Percentiles rank a stretch among this genome's conserved stretches.
Evolutionary conservation across 1,140 invertebrate species (phyloP).

Genomic region (Drosophila serrata): DNA sequence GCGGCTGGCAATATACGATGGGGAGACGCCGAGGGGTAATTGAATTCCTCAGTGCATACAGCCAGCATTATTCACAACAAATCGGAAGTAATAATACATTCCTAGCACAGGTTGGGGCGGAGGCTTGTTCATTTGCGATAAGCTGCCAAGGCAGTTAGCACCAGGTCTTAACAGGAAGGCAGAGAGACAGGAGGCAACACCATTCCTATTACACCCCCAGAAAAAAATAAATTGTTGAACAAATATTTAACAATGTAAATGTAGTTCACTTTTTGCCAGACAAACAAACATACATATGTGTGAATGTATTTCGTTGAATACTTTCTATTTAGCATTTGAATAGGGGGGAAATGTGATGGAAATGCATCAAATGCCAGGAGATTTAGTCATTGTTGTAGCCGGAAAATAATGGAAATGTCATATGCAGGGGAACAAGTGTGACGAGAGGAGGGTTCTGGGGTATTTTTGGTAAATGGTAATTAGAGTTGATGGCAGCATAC

Average conservation of each 20-base stretch:
- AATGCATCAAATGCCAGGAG: constrained; percentile 58
- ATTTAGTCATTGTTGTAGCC: constrained; percentile 15
- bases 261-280: background rate
- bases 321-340: constrained; percentile 47
- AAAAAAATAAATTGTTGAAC: constrained; percentile 49
- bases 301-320: constrained; percentile 4
- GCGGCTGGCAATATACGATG: constrained; percentile 59
- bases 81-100: constrained; percentile 79
- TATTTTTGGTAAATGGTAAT: constrained; percentile 17
- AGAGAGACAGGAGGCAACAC: background rate
- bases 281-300: constrained; percentile 17
- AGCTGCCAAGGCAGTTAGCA: constrained; percentile 46
- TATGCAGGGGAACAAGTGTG: constrained; percentile 24
- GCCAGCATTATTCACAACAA: constrained; percentile 76
- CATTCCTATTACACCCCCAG: constrained; percentile 15
- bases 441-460: background rate
- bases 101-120: constrained; percentile 18
- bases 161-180: constrained; percentile 8
- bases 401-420: constrained; percentile 66
- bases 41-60: constrained; percentile 74
- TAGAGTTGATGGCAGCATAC: background rate
- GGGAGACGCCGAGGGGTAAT: constrained; percentile 50
- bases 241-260: constrained; percentile 29
- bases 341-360: constrained; percentile 29
- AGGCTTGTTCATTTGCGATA: constrained; percentile 59